Base-by-base conservation (phyloP, 2,797 vertebrate species). In the Poecilia wingei region DNA sequence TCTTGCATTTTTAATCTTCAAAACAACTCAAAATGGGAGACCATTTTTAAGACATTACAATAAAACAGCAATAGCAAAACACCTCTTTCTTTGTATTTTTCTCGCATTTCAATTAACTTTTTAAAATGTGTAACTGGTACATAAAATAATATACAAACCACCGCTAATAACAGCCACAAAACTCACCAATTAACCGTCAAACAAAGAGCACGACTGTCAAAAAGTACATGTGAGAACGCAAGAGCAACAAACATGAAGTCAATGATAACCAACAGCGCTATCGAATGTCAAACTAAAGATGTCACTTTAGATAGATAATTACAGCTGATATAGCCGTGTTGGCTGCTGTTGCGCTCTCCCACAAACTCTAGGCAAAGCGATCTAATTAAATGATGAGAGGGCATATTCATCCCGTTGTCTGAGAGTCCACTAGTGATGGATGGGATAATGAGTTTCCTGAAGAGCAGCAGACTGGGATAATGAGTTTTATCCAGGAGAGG, bases 401-500 rank as follows among this genome's bases (percentile, higher is more conserved):
- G 87, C 91, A 93, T 89, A 89, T 92, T 92, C 91, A 86, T 91
- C 79, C 85, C 84, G 90, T 88, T 88, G 90, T 92, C 93, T 86
- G 87, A 88, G 91, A 91, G 89, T 89, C 91, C 86, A 90, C 90
- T 91, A 91, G 88, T 92, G 91, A 94, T 90, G 93, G 93, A 94
- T 93, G 87, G 89, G 91, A 95, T 96, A 96, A 96, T 95, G 94
- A 96, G 92, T 95, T 95, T 94, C 92, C 89, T 94, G 94, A 95
- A 95, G 93, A 94, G 95, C 94, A 92, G 92, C 94, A 93, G 94
- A 90, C 93, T 93, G 90, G 93, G 94, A 95, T 96, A 96, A 96
- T 95, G 94, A 95, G 93, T 94, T 94, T 95, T 93, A 93, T 93
- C 92, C 93, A 93, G 88, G 92, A 93, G 94, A 91, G 90, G 91